Conservation (phyloP, 1,140 invertebrate genomes). For the Eupristina koningsbergeri region DNA sequence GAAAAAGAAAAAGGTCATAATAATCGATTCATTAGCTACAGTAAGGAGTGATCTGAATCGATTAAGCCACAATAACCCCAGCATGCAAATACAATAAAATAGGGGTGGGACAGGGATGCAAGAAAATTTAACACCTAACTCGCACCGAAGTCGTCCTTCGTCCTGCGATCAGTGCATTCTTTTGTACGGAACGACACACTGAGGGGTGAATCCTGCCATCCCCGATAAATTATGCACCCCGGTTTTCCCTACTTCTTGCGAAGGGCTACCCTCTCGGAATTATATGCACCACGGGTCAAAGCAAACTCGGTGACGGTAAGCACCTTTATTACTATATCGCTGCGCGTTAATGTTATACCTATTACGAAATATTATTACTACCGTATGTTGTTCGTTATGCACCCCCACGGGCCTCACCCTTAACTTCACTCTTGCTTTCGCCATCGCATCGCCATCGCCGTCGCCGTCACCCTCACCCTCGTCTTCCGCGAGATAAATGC, state of each 20-base stretch:
- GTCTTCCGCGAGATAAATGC: conserved; percentile 36
- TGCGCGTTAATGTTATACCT: conserved; percentile 66
- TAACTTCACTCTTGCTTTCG: neutral
- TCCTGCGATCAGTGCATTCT: conserved; percentile 61
- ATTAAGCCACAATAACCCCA: conserved; percentile 48
- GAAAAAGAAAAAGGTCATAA: neutral
- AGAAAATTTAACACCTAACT: neutral
- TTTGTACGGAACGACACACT: neutral
- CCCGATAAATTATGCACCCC: conserved; percentile 69
- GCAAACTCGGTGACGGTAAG: conserved; percentile 29
- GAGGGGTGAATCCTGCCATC: neutral
- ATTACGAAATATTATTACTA: conserved; percentile 64
- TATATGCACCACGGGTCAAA: conserved; percentile 46
- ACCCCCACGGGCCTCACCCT: conserved; percentile 9
- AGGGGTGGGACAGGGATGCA: neutral
- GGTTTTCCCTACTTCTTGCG: neutral
- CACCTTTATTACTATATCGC: conserved; percentile 65
- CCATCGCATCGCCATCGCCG: too few relatives aligned
- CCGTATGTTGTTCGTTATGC: conserved; percentile 65
- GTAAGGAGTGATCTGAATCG: conserved; percentile 16
- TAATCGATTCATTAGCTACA: conserved; percentile 25
- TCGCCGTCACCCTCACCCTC: too few relatives aligned
- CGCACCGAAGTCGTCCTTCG: neutral
- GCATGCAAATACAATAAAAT: conserved; percentile 39
- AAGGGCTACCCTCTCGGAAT: conserved; percentile 47